Percentiles rank a stretch among this genome's conserved stretches.
Conservation (phyloP, 2,888 invertebrate species). For the Rotaria socialis region DNA sequence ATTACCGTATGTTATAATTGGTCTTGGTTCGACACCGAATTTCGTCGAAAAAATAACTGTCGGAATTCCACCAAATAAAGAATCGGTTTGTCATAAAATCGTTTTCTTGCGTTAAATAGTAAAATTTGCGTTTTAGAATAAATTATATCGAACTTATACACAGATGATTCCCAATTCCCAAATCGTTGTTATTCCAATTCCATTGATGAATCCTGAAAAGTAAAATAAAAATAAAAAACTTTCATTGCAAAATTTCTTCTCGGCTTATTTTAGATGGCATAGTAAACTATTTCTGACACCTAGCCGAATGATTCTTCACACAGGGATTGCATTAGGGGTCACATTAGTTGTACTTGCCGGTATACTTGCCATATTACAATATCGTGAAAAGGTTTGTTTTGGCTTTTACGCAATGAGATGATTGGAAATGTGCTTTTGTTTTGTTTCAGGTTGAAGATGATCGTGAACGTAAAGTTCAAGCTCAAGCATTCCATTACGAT, state of each 20-base stretch:
- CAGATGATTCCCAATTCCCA: constrained; percentile 96
- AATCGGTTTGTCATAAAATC: not conserved
- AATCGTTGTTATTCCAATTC: constrained; percentile 83
- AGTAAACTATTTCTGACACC: constrained; percentile 44
- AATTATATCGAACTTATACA: constrained; percentile 69
- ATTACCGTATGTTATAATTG: constrained; percentile 88
- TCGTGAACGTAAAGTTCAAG: constrained; percentile 42
- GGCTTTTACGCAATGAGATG: not conserved
- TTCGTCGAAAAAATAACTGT: constrained; percentile 71
- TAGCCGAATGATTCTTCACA: constrained; percentile 43
- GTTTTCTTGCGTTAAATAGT: constrained; percentile 32
- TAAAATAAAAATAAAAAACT: not conserved
- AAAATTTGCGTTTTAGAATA: constrained; percentile 46
- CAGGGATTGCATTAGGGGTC: constrained; percentile 42
- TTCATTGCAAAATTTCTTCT: constrained; percentile 32
- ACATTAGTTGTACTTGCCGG: constrained; percentile 38
- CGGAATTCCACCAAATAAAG: not conserved
- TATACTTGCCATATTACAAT: constrained; percentile 41
- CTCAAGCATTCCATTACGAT: constrained; percentile 44
- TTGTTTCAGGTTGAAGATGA: constrained; percentile 40
- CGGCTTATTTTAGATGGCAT: constrained; percentile 41
- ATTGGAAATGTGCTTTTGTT: not conserved
- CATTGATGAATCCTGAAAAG: constrained; percentile 67
- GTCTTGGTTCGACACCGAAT: constrained; percentile 93
- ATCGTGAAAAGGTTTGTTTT: constrained; percentile 41